These are phyloP conservation scores for Cepphus grylle DNA, from an alignment of 2,113 vertebrate species.

Conservation along the genomic window DNA sequence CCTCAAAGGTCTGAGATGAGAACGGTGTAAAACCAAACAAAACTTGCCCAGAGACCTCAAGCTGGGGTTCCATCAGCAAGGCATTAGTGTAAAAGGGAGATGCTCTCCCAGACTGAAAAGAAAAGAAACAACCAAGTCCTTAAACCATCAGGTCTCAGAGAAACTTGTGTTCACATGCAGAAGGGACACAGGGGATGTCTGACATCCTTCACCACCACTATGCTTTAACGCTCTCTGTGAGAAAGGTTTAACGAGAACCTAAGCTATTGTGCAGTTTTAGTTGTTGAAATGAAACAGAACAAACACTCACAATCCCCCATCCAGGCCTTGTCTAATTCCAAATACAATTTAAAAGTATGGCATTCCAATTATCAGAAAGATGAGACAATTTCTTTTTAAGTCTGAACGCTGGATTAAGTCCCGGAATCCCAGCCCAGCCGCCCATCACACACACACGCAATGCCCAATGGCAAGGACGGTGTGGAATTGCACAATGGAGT, in stretches of 20 bases:
- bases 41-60: background rate
- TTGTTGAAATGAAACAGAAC: background rate
- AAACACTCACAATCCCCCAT: background rate
- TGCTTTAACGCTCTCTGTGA: background rate
- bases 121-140: background rate
- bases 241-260: background rate
- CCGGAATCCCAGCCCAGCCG: slow-evolving; percentile 20
- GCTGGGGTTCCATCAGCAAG: background rate
- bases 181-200: background rate
- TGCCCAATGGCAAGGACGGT: background rate
- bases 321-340: background rate
- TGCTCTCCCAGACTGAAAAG: background rate
- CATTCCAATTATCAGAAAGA: slow-evolving; percentile 15
- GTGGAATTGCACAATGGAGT: background rate
- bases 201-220: background rate
- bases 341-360: background rate
- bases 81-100: background rate
- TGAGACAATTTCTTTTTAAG: background rate
- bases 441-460: background rate
- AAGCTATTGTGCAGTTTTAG: background rate
- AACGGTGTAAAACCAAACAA: background rate
- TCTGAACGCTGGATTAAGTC: background rate
- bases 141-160: background rate
- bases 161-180: background rate
- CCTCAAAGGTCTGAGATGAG: background rate